phyloP scores from a whole-genome alignment of 1,140 invertebrate genomes.

The Atta cephalotes region DNA sequence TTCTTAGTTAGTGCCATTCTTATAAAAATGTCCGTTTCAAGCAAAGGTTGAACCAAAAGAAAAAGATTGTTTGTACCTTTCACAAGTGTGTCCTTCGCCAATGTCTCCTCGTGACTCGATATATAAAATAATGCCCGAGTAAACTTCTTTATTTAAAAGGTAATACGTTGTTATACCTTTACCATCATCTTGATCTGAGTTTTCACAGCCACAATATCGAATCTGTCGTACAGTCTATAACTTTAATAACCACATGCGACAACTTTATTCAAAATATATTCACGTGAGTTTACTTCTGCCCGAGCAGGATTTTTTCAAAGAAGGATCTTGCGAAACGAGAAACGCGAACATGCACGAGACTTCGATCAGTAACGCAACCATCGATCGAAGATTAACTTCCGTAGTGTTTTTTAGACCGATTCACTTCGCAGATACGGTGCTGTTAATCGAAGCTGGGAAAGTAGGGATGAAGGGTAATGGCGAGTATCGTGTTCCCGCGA shows the following conservation, averaged over 20 bases:
- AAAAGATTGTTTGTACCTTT: neutral
- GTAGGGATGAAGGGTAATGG: slow-evolving; percentile 57
- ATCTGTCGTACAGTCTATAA: neutral
- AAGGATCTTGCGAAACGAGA: slow-evolving; percentile 9
- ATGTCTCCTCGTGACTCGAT: neutral
- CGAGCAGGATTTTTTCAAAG: neutral
- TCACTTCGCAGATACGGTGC: slow-evolving; percentile 54
- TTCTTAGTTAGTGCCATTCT: neutral
- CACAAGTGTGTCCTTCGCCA: slow-evolving; percentile 17
- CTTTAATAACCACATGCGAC: neutral
- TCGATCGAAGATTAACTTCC: slow-evolving; percentile 62
- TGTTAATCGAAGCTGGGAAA: slow-evolving; percentile 59
- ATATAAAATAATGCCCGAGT: slow-evolving; percentile 21
- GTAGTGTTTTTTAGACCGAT: slow-evolving; percentile 51
- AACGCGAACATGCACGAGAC: neutral
- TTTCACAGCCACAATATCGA: neutral
- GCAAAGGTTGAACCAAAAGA: neutral
- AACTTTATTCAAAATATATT: neutral
- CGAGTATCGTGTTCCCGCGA: slow-evolving; percentile 60
- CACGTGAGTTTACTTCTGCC: neutral
- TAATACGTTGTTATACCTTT: neutral
- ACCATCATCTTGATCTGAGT: neutral
- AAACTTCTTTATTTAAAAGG: neutral
- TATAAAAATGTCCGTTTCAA: neutral
- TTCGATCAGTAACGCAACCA: slow-evolving; percentile 55